Evolutionary conservation across 2,113 vertebrate species (phyloP).

Genomic region (Psittacula cyanocephala): DNA sequence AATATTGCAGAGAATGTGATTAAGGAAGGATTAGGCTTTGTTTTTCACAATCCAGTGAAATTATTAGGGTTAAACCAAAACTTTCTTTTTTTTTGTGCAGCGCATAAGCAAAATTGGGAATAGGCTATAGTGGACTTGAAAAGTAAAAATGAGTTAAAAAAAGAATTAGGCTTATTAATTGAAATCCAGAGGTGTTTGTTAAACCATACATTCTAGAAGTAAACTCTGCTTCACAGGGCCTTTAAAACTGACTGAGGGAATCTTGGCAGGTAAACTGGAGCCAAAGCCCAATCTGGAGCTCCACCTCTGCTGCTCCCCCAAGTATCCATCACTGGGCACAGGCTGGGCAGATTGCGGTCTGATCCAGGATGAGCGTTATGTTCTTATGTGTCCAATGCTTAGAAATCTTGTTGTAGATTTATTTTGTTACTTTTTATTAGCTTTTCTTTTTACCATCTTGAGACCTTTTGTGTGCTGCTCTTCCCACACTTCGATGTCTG

Average conservation of each 20-base stretch:
- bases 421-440: background rate
- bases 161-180: background rate
- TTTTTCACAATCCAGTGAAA: background rate
- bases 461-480: background rate
- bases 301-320: background rate
- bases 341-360: background rate
- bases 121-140: background rate
- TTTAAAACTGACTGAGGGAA: background rate
- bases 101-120: background rate
- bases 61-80: background rate
- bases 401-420: background rate
- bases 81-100: background rate
- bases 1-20: background rate
- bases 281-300: background rate
- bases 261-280: background rate
- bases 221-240: background rate
- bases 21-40: background rate
- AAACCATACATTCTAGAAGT: background rate
- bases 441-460: background rate
- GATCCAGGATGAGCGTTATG: background rate
- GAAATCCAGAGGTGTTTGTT: background rate
- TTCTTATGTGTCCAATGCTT: accelerated
- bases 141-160: background rate
- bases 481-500: background rate
- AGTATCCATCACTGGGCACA: background rate